A percentile compares a stretch with the other conserved stretches of the same genome.
phyloP scores from a whole-genome alignment of 2,797 vertebrate genomes.

The Falco columbarius region DNA sequence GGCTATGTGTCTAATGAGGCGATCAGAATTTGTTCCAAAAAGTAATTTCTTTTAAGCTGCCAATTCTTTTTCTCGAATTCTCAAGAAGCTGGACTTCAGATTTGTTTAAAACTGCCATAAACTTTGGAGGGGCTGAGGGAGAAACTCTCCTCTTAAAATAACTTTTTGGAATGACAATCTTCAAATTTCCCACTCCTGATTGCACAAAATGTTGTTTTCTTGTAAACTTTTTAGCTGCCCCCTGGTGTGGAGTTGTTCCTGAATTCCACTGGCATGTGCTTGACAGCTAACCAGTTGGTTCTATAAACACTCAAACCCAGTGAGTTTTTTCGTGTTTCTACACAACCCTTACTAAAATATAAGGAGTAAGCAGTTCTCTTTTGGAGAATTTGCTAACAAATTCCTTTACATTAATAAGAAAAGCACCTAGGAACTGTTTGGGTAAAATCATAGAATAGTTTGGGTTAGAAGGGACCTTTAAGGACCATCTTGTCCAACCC shows the following conservation, averaged over 20 bases:
- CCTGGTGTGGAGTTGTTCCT: not conserved
- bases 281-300: conserved; percentile 16
- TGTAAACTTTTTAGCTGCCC: not conserved
- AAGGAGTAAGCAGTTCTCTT: not conserved
- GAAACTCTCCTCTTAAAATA: not conserved
- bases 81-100: not conserved
- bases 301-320: not conserved
- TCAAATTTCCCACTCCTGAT: not conserved
- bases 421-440: not conserved
- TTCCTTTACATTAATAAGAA: not conserved
- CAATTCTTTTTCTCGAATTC: conserved; percentile 2
- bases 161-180: not conserved
- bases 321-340: not conserved
- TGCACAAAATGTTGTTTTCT: not conserved
- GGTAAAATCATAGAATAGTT: not conserved
- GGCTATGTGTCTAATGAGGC: conserved; percentile 29
- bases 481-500: not conserved
- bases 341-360: not conserved
- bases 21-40: not conserved
- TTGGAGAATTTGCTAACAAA: not conserved
- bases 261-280: conserved; percentile 1
- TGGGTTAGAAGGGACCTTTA: not conserved
- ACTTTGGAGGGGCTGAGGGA: not conserved
- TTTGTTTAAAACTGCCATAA: not conserved
- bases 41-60: not conserved